These are phyloP conservation scores for Holcopasites calliopsidis DNA, from an alignment of 1,140 invertebrate genomes.

Conservation along the genomic window DNA sequence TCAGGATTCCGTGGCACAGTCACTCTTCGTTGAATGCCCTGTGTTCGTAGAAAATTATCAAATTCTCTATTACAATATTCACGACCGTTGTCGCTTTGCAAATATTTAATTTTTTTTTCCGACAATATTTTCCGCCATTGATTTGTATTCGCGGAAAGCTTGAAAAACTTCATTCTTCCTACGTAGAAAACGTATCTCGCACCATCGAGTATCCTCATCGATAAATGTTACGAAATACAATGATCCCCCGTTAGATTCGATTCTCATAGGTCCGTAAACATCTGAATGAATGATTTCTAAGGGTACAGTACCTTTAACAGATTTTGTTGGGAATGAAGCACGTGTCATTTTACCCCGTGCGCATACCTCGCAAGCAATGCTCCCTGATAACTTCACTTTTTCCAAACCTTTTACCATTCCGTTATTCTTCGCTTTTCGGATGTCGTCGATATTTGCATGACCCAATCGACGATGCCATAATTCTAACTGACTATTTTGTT, in stretches of 20 bases:
- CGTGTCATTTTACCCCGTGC: not conserved
- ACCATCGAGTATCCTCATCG: not conserved
- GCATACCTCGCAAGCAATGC: not conserved
- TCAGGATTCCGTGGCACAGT: not conserved
- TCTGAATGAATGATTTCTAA: not conserved
- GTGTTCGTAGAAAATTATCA: not conserved
- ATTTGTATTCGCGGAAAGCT: not conserved
- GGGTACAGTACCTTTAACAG: not conserved
- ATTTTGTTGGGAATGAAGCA: not conserved
- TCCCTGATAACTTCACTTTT: not conserved
- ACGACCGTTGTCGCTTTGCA: not conserved
- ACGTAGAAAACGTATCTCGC: not conserved
- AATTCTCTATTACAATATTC: not conserved
- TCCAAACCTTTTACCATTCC: not conserved
- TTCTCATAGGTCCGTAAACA: not conserved
- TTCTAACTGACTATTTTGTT: not conserved
- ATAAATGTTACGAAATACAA: not conserved
- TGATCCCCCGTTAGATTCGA: not conserved
- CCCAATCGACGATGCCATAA: not conserved
- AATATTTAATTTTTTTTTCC: no score
- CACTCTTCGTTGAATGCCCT: not conserved
- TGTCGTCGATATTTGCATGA: not conserved
- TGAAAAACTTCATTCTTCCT: not conserved
- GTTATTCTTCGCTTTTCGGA: not conserved
- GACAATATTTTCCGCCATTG: not conserved